These are phyloP conservation scores for Calliopum simillimum DNA, from an alignment of 2,888 invertebrate species.

Conservation along the genomic window DNA sequence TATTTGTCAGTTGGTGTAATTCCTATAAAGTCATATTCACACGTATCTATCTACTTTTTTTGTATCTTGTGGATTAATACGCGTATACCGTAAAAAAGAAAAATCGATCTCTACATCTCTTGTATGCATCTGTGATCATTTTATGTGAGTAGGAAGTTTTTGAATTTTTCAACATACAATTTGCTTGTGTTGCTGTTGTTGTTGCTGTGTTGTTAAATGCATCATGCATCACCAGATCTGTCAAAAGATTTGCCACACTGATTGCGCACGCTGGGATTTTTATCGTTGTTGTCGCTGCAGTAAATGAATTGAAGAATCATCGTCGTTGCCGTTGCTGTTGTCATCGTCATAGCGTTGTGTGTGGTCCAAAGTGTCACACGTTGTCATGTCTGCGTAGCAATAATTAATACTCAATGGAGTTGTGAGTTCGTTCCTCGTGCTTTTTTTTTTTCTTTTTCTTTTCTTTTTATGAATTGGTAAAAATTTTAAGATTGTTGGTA, in stretches of 20 bases:
- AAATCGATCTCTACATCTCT: too few species aligned
- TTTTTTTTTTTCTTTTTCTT: too few species aligned
- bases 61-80: too few species aligned
- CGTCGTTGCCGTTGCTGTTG: conserved; percentile 32
- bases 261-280: conserved; percentile 33
- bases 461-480: neutral
- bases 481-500: conserved; percentile 1
- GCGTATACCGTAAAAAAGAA: too few species aligned
- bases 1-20: too few species aligned
- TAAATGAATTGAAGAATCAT: neutral
- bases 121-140: too few species aligned
- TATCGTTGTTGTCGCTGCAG: conserved; percentile 40
- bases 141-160: neutral
- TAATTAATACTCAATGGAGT: conserved; percentile 22
- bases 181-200: conserved; percentile 19
- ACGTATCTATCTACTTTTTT: too few species aligned
- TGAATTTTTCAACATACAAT: neutral
- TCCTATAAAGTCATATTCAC: too few species aligned
- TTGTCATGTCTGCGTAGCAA: neutral
- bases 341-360: conserved; percentile 47
- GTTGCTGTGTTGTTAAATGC: conserved; percentile 42
- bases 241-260: conserved; percentile 33
- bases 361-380: conserved; percentile 46
- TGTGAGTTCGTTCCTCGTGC: neutral
- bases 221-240: conserved; percentile 27